phyloP scores from a whole-genome alignment of 2,113 vertebrate species.

The Sinocyclocheilus anshuiensis region DNA sequence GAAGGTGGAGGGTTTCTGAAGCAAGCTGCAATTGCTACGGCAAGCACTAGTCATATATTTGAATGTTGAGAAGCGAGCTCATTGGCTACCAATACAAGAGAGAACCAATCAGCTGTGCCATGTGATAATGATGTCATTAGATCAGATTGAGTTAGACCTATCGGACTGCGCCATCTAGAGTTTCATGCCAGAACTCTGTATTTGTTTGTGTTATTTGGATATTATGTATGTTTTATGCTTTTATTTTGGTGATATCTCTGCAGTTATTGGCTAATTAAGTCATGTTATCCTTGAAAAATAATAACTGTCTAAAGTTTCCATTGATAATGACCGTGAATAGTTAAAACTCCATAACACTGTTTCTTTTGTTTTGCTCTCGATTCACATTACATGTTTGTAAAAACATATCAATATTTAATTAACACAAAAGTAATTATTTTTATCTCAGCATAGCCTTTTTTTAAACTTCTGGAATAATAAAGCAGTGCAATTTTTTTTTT shows the following conservation, averaged over 20 bases:
- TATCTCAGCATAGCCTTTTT: background rate
- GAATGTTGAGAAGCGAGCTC: too few species aligned
- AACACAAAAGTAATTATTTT: background rate
- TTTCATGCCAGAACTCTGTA: too few species aligned
- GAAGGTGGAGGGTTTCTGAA: too few species aligned
- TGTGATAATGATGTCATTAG: too few species aligned
- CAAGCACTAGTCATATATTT: too few species aligned
- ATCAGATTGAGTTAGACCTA: too few species aligned
- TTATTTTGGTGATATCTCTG: background rate
- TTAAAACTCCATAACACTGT: background rate
- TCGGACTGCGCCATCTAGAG: too few species aligned
- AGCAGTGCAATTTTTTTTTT: background rate
- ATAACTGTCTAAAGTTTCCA: background rate
- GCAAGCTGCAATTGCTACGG: too few species aligned
- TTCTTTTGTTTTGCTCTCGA: background rate
- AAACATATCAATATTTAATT: background rate
- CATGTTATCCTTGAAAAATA: background rate
- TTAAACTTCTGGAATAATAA: background rate
- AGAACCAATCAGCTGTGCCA: too few species aligned
- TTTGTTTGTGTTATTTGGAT: background rate
- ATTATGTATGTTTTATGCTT: background rate
- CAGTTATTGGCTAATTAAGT: background rate
- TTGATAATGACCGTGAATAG: background rate
- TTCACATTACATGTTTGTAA: background rate
- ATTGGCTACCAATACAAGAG: too few species aligned